Conservation (phyloP, 2,888 invertebrate genomes). For the Scelioninae gen. 1 region DNA sequence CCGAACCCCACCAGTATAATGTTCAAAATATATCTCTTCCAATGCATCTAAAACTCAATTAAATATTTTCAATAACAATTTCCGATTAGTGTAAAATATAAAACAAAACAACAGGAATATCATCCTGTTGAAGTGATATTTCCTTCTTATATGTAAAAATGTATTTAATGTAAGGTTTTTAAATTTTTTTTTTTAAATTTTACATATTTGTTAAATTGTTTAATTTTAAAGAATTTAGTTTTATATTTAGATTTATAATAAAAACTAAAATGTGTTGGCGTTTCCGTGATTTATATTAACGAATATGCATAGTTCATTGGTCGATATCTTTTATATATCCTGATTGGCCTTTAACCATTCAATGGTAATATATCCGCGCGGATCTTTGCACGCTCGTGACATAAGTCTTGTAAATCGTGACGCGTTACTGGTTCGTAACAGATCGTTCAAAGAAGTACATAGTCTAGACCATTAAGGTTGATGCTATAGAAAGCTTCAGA, state of each 20-base stretch:
- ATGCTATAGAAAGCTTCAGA: slow-evolving; percentile 52
- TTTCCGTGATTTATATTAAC: slow-evolving; percentile 64
- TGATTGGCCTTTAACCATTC: slow-evolving; percentile 69
- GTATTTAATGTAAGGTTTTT: not conserved
- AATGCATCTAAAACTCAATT: too few relatives aligned
- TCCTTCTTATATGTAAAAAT: not conserved
- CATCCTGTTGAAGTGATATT: not conserved
- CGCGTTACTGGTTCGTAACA: slow-evolving; percentile 66
- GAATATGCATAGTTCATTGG: slow-evolving; percentile 56
- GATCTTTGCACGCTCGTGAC: slow-evolving; percentile 69
- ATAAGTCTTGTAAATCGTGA: slow-evolving; percentile 69
- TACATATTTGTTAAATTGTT: too few relatives aligned
- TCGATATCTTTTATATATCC: slow-evolving; percentile 62
- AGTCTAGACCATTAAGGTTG: slow-evolving; percentile 59
- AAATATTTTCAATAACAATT: too few relatives aligned
- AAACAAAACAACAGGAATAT: too few relatives aligned
- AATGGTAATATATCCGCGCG: slow-evolving; percentile 69
- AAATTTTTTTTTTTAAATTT: too few relatives aligned
- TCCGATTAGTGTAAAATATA: too few relatives aligned
- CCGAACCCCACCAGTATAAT: too few relatives aligned
- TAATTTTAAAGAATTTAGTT: too few relatives aligned
- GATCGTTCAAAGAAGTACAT: slow-evolving; percentile 61
- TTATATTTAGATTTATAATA: not conserved
- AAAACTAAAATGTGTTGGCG: slow-evolving; percentile 14
- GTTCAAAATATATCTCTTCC: too few relatives aligned